Evolutionary conservation across 1,140 invertebrate genomes (phyloP).

Genomic region (Coptotermes formosanus): DNA sequence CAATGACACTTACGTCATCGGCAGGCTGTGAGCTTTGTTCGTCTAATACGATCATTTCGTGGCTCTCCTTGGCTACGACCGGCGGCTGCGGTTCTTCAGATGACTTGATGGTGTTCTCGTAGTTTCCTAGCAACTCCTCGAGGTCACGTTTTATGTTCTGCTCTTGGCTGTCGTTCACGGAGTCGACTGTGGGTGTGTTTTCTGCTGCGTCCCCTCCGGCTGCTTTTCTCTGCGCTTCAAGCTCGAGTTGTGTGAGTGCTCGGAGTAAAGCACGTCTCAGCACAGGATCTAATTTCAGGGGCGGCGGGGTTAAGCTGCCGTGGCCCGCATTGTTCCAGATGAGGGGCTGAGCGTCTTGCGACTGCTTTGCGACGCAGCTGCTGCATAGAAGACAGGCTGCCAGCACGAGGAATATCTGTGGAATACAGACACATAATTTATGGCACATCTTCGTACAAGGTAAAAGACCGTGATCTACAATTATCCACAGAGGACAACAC

Average conservation of each 20-base stretch:
- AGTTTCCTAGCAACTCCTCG: not conserved
- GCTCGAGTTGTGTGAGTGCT: slow-evolving; percentile 65
- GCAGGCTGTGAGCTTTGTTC: not conserved
- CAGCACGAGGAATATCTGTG: no score
- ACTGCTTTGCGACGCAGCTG: no score
- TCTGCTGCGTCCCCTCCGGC: not conserved
- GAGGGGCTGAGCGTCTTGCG: not conserved
- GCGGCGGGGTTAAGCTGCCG: slow-evolving; percentile 41
- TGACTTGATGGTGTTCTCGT: not conserved
- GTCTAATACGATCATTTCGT: not conserved
- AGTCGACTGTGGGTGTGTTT: not conserved
- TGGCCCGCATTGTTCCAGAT: slow-evolving; percentile 12
- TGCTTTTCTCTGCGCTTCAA: slow-evolving; percentile 40
- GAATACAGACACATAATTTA: no score
- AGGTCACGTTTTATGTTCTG: not conserved
- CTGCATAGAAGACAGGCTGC: no score
- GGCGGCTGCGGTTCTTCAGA: not conserved
- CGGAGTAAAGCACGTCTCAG: slow-evolving; percentile 67
- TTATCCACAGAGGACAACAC: no score
- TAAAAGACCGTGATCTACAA: no score
- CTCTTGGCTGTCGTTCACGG: not conserved
- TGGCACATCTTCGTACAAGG: no score
- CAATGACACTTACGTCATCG: not conserved
- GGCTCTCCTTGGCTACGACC: not conserved
- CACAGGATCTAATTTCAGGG: slow-evolving; percentile 64